Evolutionary conservation across 2,888 invertebrate genomes (phyloP).

Genomic region (Habrosyne pyritoides): DNA sequence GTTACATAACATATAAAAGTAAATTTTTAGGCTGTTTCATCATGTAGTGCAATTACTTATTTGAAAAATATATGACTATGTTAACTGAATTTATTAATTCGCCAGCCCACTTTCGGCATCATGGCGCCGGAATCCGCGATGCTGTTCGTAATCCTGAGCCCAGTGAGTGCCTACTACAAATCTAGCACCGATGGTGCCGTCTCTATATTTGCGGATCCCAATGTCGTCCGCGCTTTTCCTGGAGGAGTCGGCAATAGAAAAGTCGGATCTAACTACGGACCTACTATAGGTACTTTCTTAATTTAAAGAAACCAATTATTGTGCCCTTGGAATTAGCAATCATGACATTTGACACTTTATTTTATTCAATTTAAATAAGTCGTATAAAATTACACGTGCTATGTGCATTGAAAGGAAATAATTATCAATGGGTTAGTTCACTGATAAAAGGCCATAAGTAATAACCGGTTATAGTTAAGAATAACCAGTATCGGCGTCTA

Average conservation of each 20-base stretch:
- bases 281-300: constrained; percentile 86
- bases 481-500: background rate
- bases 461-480: background rate
- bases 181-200: constrained; percentile 86
- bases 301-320: background rate
- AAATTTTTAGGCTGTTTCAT: background rate
- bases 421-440: background rate
- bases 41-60: background rate
- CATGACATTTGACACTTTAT: background rate
- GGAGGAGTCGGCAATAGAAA: constrained; percentile 97
- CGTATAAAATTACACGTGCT: background rate
- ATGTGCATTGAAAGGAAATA: background rate
- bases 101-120: constrained; percentile 96
- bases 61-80: background rate
- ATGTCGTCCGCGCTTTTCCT: constrained; percentile 94
- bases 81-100: background rate
- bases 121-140: constrained; percentile 93
- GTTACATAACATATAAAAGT: too few relatives aligned
- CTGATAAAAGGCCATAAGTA: constrained; percentile 2
- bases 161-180: constrained; percentile 96
- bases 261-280: constrained; percentile 97
- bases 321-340: background rate
- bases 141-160: constrained; percentile 95
- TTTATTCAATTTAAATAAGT: background rate
- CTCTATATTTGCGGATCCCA: constrained; percentile 95